Evolutionary conservation across 2,797 vertebrate species (phyloP).

Genomic region (Bryconaethiops microstoma): DNA sequence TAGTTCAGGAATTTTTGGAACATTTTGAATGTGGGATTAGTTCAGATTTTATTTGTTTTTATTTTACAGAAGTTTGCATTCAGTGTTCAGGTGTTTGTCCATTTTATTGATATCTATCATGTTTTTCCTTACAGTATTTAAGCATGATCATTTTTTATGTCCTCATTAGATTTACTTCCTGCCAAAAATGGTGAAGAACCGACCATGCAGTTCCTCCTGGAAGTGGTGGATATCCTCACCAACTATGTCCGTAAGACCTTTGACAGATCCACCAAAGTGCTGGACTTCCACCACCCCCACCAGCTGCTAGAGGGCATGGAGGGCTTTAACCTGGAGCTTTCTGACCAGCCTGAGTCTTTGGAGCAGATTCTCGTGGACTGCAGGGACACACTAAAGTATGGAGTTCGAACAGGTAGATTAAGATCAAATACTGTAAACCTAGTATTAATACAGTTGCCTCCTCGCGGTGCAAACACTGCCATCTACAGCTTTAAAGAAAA

Average conservation of each 20-base stretch:
- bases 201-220: slow-evolving; percentile 94
- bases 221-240: slow-evolving; percentile 95
- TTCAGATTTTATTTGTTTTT: too few species aligned
- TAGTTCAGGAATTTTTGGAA: too few species aligned
- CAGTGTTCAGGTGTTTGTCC: too few species aligned
- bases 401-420: slow-evolving; percentile 91
- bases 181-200: slow-evolving; percentile 97
- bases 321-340: slow-evolving; percentile 97
- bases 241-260: slow-evolving; percentile 96
- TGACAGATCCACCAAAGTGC: slow-evolving; percentile 96
- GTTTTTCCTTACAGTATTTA: background rate
- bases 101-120: background rate
- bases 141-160: background rate
- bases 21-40: too few species aligned
- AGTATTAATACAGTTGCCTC: background rate
- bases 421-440: background rate
- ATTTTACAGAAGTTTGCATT: too few species aligned
- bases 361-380: slow-evolving; percentile 99
- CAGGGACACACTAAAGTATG: slow-evolving; percentile 96
- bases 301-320: slow-evolving; percentile 99
- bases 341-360: slow-evolving; percentile 94
- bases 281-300: slow-evolving; percentile 98
- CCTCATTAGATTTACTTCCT: slow-evolving; percentile 87
- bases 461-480: background rate
- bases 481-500: background rate